A percentile compares a stretch with the other conserved stretches of the same genome.
These are phyloP conservation scores for Hirtodrosophila trivittata DNA, from an alignment of 2,888 invertebrate species.

Conservation along the genomic window DNA sequence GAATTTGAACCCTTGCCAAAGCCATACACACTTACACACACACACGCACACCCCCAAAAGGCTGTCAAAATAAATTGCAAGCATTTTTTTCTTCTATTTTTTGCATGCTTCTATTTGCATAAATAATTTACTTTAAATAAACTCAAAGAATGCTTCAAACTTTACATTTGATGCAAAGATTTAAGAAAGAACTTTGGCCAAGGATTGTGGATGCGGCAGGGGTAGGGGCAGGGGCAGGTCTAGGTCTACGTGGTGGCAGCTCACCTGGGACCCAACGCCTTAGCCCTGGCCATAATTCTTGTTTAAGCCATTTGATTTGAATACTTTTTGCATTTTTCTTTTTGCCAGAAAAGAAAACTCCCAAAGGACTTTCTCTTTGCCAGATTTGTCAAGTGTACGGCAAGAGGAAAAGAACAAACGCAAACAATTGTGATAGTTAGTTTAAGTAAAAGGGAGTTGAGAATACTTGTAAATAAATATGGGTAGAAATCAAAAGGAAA, in stretches of 20 bases:
- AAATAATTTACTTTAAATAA: slow-evolving; percentile 79
- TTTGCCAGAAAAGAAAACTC: slow-evolving; percentile 16
- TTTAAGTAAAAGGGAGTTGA: slow-evolving; percentile 25
- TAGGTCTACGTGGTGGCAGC: slow-evolving; percentile 12
- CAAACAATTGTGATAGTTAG: slow-evolving; percentile 66
- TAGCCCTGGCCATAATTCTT: slow-evolving; percentile 59
- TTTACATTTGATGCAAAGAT: slow-evolving; percentile 33
- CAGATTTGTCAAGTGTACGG: slow-evolving; percentile 43
- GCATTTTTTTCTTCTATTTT: slow-evolving; percentile 33
- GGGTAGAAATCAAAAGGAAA: slow-evolving; percentile 24
- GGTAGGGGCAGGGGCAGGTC: slow-evolving; percentile 10
- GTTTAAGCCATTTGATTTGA: slow-evolving; percentile 69
- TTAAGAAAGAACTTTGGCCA: no score
- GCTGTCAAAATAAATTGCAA: slow-evolving; percentile 66
- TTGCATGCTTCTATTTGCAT: slow-evolving; percentile 62
- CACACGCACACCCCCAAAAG: slow-evolving; percentile 3
- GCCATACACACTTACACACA: slow-evolving; percentile 17
- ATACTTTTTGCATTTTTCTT: slow-evolving; percentile 59
- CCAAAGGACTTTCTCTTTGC: slow-evolving; percentile 50
- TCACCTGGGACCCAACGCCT: slow-evolving; percentile 42
- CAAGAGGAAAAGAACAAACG: slow-evolving; percentile 35
- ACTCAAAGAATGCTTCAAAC: slow-evolving; percentile 61
- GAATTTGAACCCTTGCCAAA: slow-evolving; percentile 53
- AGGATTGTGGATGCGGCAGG: background rate
- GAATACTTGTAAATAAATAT: slow-evolving; percentile 12